Base-by-base conservation (phyloP, 2,888 invertebrate species). In the Isotomurus palustris region DNA sequence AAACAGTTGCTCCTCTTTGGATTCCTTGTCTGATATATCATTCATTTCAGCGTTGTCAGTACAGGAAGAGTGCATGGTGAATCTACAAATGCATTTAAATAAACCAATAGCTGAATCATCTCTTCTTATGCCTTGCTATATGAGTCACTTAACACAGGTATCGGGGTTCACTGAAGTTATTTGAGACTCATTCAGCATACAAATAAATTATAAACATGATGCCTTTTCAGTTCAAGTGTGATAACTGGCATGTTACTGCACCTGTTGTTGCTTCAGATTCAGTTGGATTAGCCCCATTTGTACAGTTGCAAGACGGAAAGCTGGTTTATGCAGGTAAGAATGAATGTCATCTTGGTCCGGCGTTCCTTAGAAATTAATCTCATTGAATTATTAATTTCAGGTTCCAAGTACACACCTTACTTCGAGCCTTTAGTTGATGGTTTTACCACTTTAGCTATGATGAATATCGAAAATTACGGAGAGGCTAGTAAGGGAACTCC, bases 71-170 rank as follows among this genome's bases (percentile, higher is more conserved):
- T 91, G 91, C 0, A 76, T 92, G 53, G 91, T 96, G 0, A 93
- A 95, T 76, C 80, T 96, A 17, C 93, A 94, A 72, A 90, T 91
- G 84, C 95, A 96, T 78, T 86, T 92, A 25, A 91, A 91, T 74
- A 83, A 84, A 69, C 89, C 94, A 0, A 95, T 96, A 64, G 86
- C 91, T 5, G 91, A 94, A 72, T 95, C 95, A 0, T 93, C 95
- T 0, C 78, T 96, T 52, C 78, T 96, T 0, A 92, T 96, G 91
- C 88, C 92, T 3, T 93, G 93, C 73, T 96, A 96, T 74, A 84
- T 90, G 74, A 87, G 87, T 71, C 93, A 95, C 75, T 78, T 96
- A 72, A 91, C 92, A 2, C 93, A 93, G 77, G 86, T 66, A 22
- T 38, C 44, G 27, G 3, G 3, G 10, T 41, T 17, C 19, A 19